Conservation (phyloP, 2,888 invertebrate species). For the Octonoba sinensis region DNA sequence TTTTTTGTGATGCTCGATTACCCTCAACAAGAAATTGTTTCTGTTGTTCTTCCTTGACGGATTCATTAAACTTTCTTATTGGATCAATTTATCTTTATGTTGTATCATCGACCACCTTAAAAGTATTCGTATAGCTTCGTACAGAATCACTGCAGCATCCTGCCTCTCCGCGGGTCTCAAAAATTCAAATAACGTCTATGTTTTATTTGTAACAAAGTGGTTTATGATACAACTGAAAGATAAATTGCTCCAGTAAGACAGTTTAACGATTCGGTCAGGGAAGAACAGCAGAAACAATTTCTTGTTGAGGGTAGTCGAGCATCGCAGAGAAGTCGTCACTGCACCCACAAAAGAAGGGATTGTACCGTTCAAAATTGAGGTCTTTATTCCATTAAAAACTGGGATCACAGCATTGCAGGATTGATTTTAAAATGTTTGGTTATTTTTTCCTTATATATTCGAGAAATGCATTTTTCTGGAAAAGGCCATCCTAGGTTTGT, state of each 20-base stretch:
- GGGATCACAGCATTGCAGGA: too few relatives aligned
- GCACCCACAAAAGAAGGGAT: too few relatives aligned
- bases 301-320: not conserved
- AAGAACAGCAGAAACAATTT: not conserved
- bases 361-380: too few relatives aligned
- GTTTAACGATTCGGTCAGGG: not conserved
- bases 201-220: too few relatives aligned
- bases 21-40: not conserved
- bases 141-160: slow-evolving; percentile 8
- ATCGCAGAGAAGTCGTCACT: slow-evolving; percentile 1
- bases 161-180: too few relatives aligned
- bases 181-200: too few relatives aligned
- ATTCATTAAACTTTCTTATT: slow-evolving; percentile 1
- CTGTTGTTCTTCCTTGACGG: not conserved
- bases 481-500: too few relatives aligned
- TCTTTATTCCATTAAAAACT: too few relatives aligned
- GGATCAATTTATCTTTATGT: not conserved
- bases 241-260: not conserved
- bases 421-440: too few relatives aligned
- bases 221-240: not conserved
- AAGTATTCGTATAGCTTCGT: not conserved
- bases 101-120: not conserved
- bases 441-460: too few relatives aligned
- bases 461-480: too few relatives aligned
- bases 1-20: not conserved